Evolutionary conservation across 2,113 vertebrate species (phyloP).

Genomic region (Pangasianodon hypophthalmus): DNA sequence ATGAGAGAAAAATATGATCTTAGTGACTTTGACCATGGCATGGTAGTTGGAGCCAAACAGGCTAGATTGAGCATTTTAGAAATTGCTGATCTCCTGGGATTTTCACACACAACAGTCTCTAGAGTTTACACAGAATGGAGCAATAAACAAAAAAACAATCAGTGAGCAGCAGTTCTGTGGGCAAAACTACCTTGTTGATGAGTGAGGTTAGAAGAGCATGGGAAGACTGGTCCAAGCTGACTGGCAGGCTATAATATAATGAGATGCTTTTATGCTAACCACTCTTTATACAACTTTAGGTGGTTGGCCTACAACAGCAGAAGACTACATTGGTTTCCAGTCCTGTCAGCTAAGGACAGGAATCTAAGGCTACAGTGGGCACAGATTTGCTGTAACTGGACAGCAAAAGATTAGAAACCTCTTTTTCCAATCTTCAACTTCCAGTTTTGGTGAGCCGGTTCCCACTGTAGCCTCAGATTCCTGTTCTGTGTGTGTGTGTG

Average conservation of each 20-base stretch:
- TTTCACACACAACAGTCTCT: not conserved
- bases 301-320: not conserved
- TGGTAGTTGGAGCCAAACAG: not conserved
- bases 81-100: not conserved
- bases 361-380: not conserved
- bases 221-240: not conserved
- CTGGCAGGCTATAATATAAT: not conserved
- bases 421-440: not conserved
- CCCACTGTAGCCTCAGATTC: not conserved
- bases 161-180: not conserved
- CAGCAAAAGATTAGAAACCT: not conserved
- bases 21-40: not conserved
- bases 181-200: not conserved
- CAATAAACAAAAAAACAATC: not conserved
- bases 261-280: not conserved
- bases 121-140: constrained; percentile 69
- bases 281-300: no score
- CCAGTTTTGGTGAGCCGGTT: not conserved
- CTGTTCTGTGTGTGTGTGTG: no score
- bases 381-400: not conserved
- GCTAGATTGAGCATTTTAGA: not conserved
- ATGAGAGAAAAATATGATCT: not conserved
- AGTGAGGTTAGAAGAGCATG: not conserved
- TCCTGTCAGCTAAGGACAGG: no score
- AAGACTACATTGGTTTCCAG: not conserved